A percentile compares a stretch with the other conserved stretches of the same genome.
These are phyloP conservation scores for Leucophenga montana DNA, from an alignment of 2,888 invertebrate species.

Conservation along the genomic window DNA sequence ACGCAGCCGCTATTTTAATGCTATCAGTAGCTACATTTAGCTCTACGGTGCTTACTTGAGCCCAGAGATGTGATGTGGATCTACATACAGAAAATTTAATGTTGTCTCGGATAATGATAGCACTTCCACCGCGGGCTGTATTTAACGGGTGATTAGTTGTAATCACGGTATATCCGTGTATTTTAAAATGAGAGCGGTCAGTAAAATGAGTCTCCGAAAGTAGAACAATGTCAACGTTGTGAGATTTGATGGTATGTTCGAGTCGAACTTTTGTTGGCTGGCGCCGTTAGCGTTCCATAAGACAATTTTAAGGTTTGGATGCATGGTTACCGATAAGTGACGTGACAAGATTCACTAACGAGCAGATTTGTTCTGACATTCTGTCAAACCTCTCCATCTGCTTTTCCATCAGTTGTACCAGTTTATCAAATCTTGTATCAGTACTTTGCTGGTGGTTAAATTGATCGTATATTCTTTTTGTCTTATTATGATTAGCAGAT, in stretches of 20 bases:
- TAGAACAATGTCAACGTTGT: not conserved
- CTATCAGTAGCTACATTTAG: not conserved
- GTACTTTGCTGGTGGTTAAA: no score
- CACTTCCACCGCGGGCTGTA: not conserved
- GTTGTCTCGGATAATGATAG: not conserved
- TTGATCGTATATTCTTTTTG: no score
- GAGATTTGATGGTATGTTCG: not conserved
- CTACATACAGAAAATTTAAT: not conserved
- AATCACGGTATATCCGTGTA: not conserved
- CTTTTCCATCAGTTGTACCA: no score
- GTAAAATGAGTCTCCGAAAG: not conserved
- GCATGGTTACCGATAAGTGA: not conserved
- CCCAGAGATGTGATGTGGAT: not conserved
- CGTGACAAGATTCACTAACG: constrained; percentile 7
- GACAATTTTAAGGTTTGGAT: not conserved
- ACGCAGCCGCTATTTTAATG: not conserved
- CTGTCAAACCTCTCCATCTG: not conserved
- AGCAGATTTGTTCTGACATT: constrained; percentile 1
- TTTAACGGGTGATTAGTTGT: not conserved
- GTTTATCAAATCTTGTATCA: no score
- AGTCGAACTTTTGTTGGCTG: not conserved
- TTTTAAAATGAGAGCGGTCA: constrained; percentile 1
- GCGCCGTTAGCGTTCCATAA: not conserved
- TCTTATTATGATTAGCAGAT: no score
- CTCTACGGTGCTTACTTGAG: not conserved